A percentile compares a stretch with the other conserved stretches of the same genome.
Evolutionary conservation across 2,888 invertebrate species (phyloP).

Genomic region (Lucinisca nassula): DNA sequence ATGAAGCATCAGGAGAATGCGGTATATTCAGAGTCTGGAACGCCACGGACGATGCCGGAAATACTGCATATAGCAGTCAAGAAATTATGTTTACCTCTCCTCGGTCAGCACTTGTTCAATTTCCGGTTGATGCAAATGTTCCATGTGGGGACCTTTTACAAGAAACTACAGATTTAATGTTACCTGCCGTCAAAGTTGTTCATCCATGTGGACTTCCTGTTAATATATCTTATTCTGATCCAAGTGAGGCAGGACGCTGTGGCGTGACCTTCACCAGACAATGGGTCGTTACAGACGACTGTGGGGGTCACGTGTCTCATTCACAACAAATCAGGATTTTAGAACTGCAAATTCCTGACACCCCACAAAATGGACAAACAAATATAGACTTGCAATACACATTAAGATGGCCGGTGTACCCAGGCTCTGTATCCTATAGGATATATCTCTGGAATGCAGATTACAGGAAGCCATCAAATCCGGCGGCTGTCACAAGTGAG

Average conservation of each 20-base stretch:
- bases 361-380: constrained; percentile 45
- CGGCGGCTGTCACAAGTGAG: not conserved
- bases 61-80: constrained; percentile 12
- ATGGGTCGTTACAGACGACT: constrained; percentile 38
- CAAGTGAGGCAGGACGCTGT: constrained; percentile 2
- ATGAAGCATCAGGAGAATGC: not conserved
- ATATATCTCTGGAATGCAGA: constrained; percentile 36
- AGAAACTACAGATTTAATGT: constrained; percentile 10
- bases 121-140: constrained; percentile 3
- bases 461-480: not conserved
- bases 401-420: constrained; percentile 20
- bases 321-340: constrained; percentile 31
- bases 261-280: constrained; percentile 22
- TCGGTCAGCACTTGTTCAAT: not conserved
- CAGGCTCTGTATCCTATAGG: not conserved
- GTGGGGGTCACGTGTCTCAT: not conserved
- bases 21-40: constrained; percentile 34
- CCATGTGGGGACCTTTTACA: constrained; percentile 38
- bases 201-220: constrained; percentile 31
- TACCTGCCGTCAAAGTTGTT: constrained; percentile 17
- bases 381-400: constrained; percentile 22
- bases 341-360: constrained; percentile 28
- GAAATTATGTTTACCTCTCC: not conserved
- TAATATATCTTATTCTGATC: not conserved
- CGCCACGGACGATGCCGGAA: constrained; percentile 28